Evolutionary conservation across 2,113 vertebrate genomes (phyloP).

Genomic region (Laterallus jamaicensis): DNA sequence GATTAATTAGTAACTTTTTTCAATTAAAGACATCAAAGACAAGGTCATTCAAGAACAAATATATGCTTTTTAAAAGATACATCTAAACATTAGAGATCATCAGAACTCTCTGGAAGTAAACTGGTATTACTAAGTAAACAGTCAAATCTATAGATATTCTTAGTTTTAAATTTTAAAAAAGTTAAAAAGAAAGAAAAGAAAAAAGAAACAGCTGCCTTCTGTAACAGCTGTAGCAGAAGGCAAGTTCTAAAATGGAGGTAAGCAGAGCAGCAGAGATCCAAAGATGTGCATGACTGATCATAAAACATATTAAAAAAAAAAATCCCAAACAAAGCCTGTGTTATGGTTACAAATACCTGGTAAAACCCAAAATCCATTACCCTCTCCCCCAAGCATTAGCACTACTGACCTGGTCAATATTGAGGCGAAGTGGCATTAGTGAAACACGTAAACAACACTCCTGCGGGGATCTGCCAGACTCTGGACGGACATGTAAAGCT

Average conservation of each 20-base stretch:
- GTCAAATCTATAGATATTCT: background rate
- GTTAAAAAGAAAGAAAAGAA: background rate
- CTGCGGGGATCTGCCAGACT: constrained; percentile 89
- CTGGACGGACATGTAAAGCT: constrained; percentile 92
- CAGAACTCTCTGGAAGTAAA: background rate
- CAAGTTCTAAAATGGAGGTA: background rate
- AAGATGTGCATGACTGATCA: background rate
- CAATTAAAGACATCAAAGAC: background rate
- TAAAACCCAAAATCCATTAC: background rate
- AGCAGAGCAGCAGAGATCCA: background rate
- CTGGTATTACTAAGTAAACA: background rate
- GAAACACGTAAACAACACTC: constrained; percentile 95
- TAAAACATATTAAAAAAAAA: background rate
- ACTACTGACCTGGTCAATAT: constrained; percentile 92
- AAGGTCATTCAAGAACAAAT: background rate
- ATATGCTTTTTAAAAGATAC: background rate
- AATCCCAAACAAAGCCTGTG: background rate
- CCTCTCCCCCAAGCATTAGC: background rate
- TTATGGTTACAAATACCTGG: background rate
- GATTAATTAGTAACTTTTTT: background rate
- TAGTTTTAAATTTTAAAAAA: background rate
- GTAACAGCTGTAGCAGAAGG: background rate
- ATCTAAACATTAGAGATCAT: background rate
- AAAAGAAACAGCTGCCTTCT: background rate
- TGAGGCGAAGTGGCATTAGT: constrained; percentile 96